phyloP scores from a whole-genome alignment of 2,113 vertebrate genomes.

The Heterochromis multidens region DNA sequence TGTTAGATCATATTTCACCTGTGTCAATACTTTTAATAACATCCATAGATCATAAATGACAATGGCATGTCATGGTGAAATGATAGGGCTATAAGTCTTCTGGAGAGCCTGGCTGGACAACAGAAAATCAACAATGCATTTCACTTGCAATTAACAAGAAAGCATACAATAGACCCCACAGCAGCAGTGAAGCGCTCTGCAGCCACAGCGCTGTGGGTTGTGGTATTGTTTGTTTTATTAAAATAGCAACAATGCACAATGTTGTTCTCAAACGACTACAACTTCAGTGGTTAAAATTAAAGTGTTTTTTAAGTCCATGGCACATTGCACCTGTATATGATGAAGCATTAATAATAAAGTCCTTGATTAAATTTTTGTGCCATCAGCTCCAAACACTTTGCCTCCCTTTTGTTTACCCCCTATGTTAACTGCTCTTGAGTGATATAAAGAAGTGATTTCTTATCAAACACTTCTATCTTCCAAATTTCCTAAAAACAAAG shows the following conservation, averaged over 20 bases:
- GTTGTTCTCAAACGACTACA: background rate
- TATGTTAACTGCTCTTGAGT: background rate
- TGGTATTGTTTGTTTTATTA: background rate
- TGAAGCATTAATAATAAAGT: background rate
- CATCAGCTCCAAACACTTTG: background rate
- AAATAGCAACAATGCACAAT: background rate
- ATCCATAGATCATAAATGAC: conserved; percentile 4
- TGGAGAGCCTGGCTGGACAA: background rate
- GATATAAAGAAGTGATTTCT: background rate
- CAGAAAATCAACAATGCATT: conserved; percentile 27
- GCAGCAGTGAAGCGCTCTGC: background rate
- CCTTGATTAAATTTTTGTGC: background rate
- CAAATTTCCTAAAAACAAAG: background rate
- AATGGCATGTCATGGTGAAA: background rate
- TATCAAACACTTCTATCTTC: background rate
- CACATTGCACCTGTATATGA: background rate
- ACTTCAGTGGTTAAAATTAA: background rate
- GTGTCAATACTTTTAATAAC: conserved; percentile 25
- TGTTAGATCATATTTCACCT: conserved; percentile 17
- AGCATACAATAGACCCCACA: background rate
- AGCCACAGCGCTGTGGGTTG: background rate
- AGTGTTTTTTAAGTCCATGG: background rate
- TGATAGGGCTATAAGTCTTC: conserved; percentile 7
- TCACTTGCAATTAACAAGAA: conserved; percentile 5
- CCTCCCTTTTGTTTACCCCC: background rate